A percentile compares a stretch with the other conserved stretches of the same genome.
phyloP scores from a whole-genome alignment of 2,797 vertebrate species.

The Thaleichthys pacificus region DNA sequence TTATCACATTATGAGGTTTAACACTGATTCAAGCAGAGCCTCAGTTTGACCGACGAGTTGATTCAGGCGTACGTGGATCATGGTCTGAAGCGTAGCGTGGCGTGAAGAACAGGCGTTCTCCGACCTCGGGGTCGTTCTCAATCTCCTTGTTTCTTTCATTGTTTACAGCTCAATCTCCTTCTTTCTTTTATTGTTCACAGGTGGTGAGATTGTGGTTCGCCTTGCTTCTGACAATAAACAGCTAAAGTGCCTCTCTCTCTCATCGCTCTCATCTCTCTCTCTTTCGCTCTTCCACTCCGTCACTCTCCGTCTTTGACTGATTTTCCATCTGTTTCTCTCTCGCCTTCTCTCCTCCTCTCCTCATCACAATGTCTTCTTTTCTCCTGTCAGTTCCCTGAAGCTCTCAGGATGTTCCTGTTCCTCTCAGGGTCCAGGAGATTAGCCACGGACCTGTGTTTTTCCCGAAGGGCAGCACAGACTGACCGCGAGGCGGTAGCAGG shows the following conservation, averaged over 20 bases:
- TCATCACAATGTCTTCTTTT: background rate
- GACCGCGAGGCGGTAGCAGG: conserved; percentile 41
- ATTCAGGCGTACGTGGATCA: conserved; percentile 4
- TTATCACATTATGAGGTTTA: too few relatives aligned
- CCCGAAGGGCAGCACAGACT: conserved; percentile 18
- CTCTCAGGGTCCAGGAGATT: conserved; percentile 47
- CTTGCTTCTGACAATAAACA: too few relatives aligned
- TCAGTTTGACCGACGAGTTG: background rate
- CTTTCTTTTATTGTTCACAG: too few relatives aligned
- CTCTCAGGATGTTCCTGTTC: background rate
- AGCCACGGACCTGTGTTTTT: conserved; percentile 31
- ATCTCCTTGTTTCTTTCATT: too few relatives aligned
- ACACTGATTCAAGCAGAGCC: too few relatives aligned
- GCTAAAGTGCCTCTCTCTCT: background rate
- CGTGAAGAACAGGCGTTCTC: too few relatives aligned
- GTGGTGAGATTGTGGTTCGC: too few relatives aligned
- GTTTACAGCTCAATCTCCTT: too few relatives aligned
- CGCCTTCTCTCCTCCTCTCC: conserved; percentile 15
- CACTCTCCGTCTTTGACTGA: background rate
- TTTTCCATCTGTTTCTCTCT: conserved; percentile 31
- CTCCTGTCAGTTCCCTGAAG: conserved; percentile 27
- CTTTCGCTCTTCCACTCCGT: background rate
- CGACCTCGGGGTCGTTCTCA: too few relatives aligned
- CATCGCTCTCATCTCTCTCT: too few relatives aligned
- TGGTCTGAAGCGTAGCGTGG: too few relatives aligned